phyloP scores from a whole-genome alignment of 2,113 vertebrate genomes.

The Coptodon bakossiorum region DNA sequence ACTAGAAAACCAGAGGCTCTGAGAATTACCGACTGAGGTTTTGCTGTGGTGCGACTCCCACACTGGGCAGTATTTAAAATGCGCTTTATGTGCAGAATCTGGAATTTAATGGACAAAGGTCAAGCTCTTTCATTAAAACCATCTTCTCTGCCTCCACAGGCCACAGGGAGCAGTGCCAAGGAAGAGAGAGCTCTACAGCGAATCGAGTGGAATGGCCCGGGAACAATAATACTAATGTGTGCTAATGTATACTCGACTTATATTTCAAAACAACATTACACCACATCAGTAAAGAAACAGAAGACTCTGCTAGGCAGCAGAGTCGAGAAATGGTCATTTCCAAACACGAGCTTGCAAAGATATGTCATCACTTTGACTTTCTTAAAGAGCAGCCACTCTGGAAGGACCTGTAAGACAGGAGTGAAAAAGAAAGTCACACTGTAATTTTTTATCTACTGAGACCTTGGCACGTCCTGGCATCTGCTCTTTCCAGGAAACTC shows the following conservation, averaged over 20 bases:
- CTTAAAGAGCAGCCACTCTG: not conserved
- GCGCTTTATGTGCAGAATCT: not conserved
- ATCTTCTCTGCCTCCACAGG: slow-evolving; percentile 22
- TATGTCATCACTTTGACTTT: not conserved
- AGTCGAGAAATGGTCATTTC: not conserved
- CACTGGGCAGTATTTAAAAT: slow-evolving; percentile 2
- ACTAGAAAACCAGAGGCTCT: not conserved
- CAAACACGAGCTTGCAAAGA: not conserved
- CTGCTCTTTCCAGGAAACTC: not conserved
- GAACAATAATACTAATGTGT: not conserved
- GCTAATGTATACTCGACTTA: not conserved
- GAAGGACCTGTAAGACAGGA: not conserved
- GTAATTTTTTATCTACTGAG: not conserved
- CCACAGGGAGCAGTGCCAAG: slow-evolving; percentile 31
- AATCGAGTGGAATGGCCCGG: not conserved
- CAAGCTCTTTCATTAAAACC: slow-evolving; percentile 53
- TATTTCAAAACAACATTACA: not conserved
- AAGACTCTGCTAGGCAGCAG: not conserved
- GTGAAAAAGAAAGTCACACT: not conserved
- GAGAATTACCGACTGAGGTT: not conserved
- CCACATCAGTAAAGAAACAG: not conserved
- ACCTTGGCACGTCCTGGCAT: not conserved
- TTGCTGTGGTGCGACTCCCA: slow-evolving; percentile 4
- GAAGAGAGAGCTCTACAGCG: not conserved
- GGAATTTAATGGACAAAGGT: slow-evolving; percentile 40